Evolutionary conservation across 1,140 invertebrate species (phyloP), one percentile per base, ranked within the genome.

Genomic region (Trypoxylus dichotomus): DNA sequence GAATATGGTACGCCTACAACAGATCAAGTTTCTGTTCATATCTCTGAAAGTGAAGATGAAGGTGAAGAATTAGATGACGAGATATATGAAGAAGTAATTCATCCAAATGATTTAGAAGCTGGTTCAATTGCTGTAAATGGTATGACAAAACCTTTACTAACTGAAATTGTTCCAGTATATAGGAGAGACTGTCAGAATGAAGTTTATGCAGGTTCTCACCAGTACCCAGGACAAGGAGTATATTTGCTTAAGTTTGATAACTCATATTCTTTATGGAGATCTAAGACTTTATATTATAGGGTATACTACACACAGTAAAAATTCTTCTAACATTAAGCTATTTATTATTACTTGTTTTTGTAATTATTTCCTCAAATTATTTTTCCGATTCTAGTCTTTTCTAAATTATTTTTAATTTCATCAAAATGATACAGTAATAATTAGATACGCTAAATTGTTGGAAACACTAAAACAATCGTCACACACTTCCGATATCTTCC

Each of bases 181-280:
- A 91, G 98, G 84, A 91, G 98, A 79, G 97, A 99, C 87, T 97
- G 96, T 81, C 97, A 99, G 74, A 92, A 95, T 84, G 97, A 99
- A 89, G 96, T 99, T 0, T 99, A 99, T 84, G 97, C 96, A 60
- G 98, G 98, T 8, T 97, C 95, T 81, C 98, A 99, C 87, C 89
- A 92, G 27, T 99, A 99, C 88, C 98, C 98, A 3, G 98, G 96
- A 21, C 93, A 96, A 88, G 98, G 98, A 43, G 95, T 99, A 43
- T 99, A 99, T 88, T 88, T 99, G 85, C 89, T 99, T 8, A 99
- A 99, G 89, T 99, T 99, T 88, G 98, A 99, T 88, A 99, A 99
- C 88, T 98, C 97, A 0, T 99, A 99, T 88, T 99, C 97, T 58
- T 88, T 99, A 76, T 99, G 98, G 98, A 92, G 98, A 82, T 98